Percentiles rank a stretch among this genome's conserved stretches.
Conservation (phyloP, 2,797 vertebrate species). For the Pantherophis vulpinus region DNA sequence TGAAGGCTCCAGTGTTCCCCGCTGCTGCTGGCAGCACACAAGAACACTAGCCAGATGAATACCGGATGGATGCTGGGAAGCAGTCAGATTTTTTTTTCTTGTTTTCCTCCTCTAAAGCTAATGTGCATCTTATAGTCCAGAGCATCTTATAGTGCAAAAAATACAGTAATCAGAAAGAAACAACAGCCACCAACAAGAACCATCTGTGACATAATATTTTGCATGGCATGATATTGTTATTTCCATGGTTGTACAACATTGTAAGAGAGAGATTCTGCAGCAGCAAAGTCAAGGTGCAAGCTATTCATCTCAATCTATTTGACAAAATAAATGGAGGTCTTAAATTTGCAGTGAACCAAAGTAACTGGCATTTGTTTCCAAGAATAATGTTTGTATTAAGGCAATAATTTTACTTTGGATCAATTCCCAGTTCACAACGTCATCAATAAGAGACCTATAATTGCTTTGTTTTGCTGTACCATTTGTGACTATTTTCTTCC, state of each 20-base stretch:
- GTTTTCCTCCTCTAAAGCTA: too few relatives aligned
- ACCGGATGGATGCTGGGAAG: too few relatives aligned
- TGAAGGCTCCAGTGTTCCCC: too few relatives aligned
- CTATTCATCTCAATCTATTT: not conserved
- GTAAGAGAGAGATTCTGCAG: not conserved
- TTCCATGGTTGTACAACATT: not conserved
- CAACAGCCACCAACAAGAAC: not conserved
- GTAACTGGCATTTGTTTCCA: not conserved
- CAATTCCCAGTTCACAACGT: not conserved
- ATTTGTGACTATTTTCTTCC: not conserved
- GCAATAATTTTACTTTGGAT: not conserved
- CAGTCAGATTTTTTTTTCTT: too few relatives aligned
- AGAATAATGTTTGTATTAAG: not conserved
- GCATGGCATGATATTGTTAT: not conserved
- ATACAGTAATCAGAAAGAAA: not conserved
- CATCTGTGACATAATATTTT: not conserved
- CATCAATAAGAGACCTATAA: not conserved
- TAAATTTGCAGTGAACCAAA: not conserved
- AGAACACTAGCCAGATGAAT: too few relatives aligned
- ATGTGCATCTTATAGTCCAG: too few relatives aligned
- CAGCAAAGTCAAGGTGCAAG: not conserved
- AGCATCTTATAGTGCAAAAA: too few relatives aligned
- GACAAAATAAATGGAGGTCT: conserved; percentile 5
- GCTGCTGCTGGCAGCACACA: accelerated
- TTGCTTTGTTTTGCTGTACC: not conserved